A percentile compares a stretch with the other conserved stretches of the same genome.
phyloP scores from a whole-genome alignment of 2,113 vertebrate genomes.

The Nannospalax galili region DNA sequence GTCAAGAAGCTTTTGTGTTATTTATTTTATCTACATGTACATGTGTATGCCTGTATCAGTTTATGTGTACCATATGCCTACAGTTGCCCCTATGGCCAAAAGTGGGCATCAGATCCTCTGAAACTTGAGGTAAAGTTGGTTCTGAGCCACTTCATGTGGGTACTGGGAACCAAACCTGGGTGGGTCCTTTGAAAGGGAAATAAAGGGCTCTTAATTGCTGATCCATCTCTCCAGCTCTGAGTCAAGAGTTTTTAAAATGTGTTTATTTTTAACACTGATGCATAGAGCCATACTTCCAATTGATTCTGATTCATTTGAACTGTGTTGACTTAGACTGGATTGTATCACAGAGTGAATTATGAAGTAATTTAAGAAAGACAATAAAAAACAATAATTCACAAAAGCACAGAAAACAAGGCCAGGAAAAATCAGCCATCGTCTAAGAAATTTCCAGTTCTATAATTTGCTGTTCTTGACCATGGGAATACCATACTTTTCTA shows the following conservation, averaged over 20 bases:
- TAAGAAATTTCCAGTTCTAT: neutral
- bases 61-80: too few relatives aligned
- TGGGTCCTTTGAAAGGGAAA: neutral
- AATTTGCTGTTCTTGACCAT: neutral
- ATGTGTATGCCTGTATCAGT: too few relatives aligned
- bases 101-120: too few relatives aligned
- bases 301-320: neutral
- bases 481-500: neutral
- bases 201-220: neutral
- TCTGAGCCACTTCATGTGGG: neutral
- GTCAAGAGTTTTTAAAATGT: neutral
- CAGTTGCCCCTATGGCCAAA: too few relatives aligned
- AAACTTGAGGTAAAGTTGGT: too few relatives aligned
- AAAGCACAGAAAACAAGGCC: neutral
- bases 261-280: neutral
- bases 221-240: neutral
- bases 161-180: neutral
- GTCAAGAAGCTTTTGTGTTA: neutral
- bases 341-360: neutral
- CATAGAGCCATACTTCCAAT: neutral
- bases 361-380: conserved; percentile 1
- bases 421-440: neutral
- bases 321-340: fast-evolving
- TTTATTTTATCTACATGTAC: too few relatives aligned
- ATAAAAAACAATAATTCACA: neutral